Evolutionary conservation across 1,140 invertebrate genomes (phyloP).

Genomic region (Magallana angulata): DNA sequence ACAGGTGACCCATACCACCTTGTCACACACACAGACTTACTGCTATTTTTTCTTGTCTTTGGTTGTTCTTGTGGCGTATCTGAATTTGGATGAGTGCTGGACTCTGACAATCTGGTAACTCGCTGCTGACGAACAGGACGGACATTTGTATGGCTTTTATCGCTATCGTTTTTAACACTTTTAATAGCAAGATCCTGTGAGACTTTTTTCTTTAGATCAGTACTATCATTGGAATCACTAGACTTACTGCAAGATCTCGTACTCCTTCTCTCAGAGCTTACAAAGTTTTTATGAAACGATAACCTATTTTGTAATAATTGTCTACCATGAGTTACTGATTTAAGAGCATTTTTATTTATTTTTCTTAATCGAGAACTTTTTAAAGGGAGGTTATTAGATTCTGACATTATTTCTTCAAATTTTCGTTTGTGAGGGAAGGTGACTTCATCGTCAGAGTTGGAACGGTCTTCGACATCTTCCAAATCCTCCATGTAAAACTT

Average conservation of each 20-base stretch:
- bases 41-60: conserved; percentile 15
- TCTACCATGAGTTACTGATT: conserved; percentile 45
- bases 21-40: neutral
- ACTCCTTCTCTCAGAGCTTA: conserved; percentile 21
- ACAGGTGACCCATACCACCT: too few relatives aligned
- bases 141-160: conserved; percentile 17
- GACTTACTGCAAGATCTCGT: conserved; percentile 14
- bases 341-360: conserved; percentile 40
- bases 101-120: conserved; percentile 9
- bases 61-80: conserved; percentile 2
- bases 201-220: conserved; percentile 3
- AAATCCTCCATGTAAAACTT: conserved; percentile 51
- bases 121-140: neutral
- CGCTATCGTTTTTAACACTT: neutral
- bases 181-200: neutral
- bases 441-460: conserved; percentile 16
- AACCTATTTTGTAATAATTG: conserved; percentile 28
- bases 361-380: conserved; percentile 46
- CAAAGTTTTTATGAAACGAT: conserved; percentile 24
- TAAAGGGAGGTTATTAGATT: conserved; percentile 28
- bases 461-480: conserved; percentile 36
- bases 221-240: neutral
- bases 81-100: neutral
- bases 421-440: conserved; percentile 38
- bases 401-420: conserved; percentile 12